phyloP scores from a whole-genome alignment of 2,888 invertebrate species.

The Hirtodrosophila trivittata region DNA sequence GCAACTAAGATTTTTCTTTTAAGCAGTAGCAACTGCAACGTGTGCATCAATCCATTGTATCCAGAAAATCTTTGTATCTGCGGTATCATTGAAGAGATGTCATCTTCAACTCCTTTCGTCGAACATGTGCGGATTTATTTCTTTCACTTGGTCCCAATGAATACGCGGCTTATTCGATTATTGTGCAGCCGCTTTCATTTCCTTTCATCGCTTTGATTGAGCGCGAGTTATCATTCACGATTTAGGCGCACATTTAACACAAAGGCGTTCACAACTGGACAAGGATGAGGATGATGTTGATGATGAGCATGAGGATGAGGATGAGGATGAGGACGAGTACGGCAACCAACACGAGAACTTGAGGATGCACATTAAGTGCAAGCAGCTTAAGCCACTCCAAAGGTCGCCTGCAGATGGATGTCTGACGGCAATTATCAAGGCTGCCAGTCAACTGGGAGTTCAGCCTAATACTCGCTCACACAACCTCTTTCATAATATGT shows the following conservation, averaged over 20 bases:
- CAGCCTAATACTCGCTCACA: slow-evolving; percentile 31
- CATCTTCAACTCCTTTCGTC: slow-evolving; percentile 65
- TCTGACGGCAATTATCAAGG: slow-evolving; percentile 74
- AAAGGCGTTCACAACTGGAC: slow-evolving; percentile 44
- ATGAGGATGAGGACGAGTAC: not conserved
- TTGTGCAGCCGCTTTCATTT: slow-evolving; percentile 72
- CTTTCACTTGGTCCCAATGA: slow-evolving; percentile 67
- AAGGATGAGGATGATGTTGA: not conserved
- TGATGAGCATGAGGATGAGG: slow-evolving; percentile 20
- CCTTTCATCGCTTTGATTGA: slow-evolving; percentile 71
- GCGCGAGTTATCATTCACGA: slow-evolving; percentile 74
- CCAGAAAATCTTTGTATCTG: slow-evolving; percentile 41
- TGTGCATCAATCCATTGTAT: slow-evolving; percentile 66
- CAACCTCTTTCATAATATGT: slow-evolving; percentile 41
- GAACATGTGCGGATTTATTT: slow-evolving; percentile 75
- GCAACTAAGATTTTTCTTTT: slow-evolving; percentile 48
- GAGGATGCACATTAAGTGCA: slow-evolving; percentile 42
- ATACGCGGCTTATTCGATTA: slow-evolving; percentile 78
- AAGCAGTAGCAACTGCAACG: slow-evolving; percentile 54
- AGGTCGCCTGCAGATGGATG: slow-evolving; percentile 39
- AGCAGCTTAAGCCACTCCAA: slow-evolving; percentile 61
- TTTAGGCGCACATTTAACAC: slow-evolving; percentile 61
- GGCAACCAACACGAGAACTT: slow-evolving; percentile 30
- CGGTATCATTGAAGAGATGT: slow-evolving; percentile 42
- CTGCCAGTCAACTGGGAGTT: slow-evolving; percentile 19